A percentile compares a stretch with the other conserved stretches of the same genome.
Evolutionary conservation across 2,797 vertebrate species (phyloP).

Genomic region (Myotis vivesi): DNA sequence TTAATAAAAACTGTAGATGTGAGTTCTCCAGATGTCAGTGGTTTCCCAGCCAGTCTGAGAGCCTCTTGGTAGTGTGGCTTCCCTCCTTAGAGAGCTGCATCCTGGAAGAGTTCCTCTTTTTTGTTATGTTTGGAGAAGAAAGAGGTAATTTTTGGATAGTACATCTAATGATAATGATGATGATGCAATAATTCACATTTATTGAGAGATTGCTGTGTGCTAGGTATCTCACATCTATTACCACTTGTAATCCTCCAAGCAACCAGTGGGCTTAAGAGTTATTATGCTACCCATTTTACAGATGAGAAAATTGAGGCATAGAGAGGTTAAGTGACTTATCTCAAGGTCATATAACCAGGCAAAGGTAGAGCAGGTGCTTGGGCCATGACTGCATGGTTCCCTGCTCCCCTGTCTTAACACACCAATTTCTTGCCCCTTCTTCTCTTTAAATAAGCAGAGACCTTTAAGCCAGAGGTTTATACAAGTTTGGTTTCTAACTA

Average conservation of each 20-base stretch:
- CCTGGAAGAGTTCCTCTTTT: not conserved
- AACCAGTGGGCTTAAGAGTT: not conserved
- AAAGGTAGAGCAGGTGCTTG: not conserved
- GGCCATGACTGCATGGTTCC: not conserved
- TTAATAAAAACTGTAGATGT: not conserved
- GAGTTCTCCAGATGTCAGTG: not conserved
- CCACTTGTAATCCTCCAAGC: not conserved
- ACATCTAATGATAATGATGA: not conserved
- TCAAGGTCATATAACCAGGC: not conserved
- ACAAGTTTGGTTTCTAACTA: not conserved
- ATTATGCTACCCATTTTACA: not conserved
- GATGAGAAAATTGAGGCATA: not conserved
- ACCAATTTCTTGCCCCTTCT: not conserved
- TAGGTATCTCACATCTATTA: not conserved
- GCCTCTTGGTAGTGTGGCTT: not conserved
- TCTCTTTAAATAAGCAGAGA: not conserved
- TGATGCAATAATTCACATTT: not conserved
- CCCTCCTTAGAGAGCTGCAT: not conserved
- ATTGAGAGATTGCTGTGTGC: not conserved
- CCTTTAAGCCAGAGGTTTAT: not conserved
- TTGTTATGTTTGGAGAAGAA: not conserved
- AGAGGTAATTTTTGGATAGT: not conserved
- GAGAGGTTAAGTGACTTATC: not conserved
- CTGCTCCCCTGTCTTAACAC: not conserved
- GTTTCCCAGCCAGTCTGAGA: not conserved